Evolutionary conservation across 2,113 vertebrate species (phyloP).

Genomic region (Hyaena hyaena): DNA sequence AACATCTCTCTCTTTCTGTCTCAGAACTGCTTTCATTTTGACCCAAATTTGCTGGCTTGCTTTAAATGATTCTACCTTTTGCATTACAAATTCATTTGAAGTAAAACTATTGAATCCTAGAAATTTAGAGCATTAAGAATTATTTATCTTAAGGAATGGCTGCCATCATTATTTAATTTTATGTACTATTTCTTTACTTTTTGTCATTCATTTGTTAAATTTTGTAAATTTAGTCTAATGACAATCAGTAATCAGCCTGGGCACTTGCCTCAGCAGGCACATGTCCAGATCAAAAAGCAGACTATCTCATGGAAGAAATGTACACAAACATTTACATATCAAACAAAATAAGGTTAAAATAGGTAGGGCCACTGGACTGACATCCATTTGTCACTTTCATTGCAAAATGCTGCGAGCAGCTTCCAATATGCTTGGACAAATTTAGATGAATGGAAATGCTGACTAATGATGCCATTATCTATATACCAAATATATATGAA

Average conservation of each 20-base stretch:
- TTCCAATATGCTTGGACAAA: constrained; percentile 71
- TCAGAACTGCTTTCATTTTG: constrained; percentile 69
- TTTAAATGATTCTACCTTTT: constrained; percentile 71
- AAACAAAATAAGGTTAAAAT: constrained; percentile 73
- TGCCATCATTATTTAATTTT: constrained; percentile 61
- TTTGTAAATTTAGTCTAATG: constrained; percentile 65
- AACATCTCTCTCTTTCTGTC: background rate
- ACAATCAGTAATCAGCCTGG: constrained; percentile 64
- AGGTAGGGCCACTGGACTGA: constrained; percentile 46
- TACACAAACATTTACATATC: constrained; percentile 47
- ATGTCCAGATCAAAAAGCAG: constrained; percentile 64
- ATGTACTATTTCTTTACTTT: constrained; percentile 59
- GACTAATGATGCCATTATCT: constrained; percentile 63
- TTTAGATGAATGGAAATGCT: constrained; percentile 68
- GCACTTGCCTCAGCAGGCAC: constrained; percentile 70
- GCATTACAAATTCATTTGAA: constrained; percentile 67
- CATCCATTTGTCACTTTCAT: constrained; percentile 70
- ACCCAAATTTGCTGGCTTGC: constrained; percentile 77
- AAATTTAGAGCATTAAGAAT: constrained; percentile 57
- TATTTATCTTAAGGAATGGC: constrained; percentile 61
- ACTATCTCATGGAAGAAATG: constrained; percentile 52
- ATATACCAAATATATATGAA: constrained; percentile 61
- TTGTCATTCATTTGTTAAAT: constrained; percentile 69
- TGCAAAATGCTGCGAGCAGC: constrained; percentile 64
- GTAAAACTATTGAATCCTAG: constrained; percentile 56